These are phyloP conservation scores for Emberiza fucata DNA, from an alignment of 2,113 vertebrate species.

Conservation along the genomic window DNA sequence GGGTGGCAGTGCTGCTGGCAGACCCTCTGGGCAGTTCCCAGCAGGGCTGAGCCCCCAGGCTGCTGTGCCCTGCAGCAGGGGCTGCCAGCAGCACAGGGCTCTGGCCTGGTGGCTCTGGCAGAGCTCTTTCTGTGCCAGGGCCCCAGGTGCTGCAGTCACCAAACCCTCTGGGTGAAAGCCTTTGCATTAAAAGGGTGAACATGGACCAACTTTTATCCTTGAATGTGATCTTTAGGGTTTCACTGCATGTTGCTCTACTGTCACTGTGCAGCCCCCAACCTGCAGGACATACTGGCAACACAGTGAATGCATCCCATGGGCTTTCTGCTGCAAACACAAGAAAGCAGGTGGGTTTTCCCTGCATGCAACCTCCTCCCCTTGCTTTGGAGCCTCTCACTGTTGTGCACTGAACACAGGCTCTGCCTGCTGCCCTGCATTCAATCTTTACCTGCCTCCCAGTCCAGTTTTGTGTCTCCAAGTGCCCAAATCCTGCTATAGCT, in stretches of 20 bases:
- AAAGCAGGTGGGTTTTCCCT: not conserved
- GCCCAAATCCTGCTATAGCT: not conserved
- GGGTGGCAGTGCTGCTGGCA: not conserved
- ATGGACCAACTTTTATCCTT: not conserved
- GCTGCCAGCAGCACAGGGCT: not conserved
- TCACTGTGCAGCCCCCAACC: not conserved
- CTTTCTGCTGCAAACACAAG: not conserved
- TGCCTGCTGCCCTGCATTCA: not conserved
- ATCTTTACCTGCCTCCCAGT: not conserved
- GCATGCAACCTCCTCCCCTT: accelerated
- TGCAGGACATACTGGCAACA: not conserved
- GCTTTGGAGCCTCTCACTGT: not conserved
- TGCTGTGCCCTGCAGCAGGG: not conserved
- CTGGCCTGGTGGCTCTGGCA: not conserved
- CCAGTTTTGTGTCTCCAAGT: not conserved
- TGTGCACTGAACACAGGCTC: not conserved
- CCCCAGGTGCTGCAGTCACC: not conserved
- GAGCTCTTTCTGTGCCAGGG: not conserved
- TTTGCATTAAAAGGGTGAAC: not conserved
- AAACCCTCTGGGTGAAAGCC: not conserved
- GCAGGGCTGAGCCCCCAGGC: not conserved
- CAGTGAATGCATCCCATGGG: not conserved
- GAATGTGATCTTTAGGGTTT: not conserved
- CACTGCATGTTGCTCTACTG: accelerated
- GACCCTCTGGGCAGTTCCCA: not conserved